These are phyloP conservation scores for Bombus polaris DNA, from an alignment of 1,140 invertebrate species.

Conservation along the genomic window DNA sequence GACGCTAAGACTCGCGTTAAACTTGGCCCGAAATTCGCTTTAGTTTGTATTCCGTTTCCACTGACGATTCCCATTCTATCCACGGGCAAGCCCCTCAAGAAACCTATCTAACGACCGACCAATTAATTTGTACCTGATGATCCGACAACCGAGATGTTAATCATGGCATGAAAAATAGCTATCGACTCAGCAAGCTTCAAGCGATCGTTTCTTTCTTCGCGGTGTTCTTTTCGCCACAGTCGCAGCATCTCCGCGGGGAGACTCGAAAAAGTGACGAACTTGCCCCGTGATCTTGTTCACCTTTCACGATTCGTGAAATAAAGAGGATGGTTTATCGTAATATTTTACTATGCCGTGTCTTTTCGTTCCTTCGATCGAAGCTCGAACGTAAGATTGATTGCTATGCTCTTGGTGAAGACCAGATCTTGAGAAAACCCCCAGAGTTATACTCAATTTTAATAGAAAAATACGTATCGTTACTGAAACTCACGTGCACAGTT, in stretches of 20 bases:
- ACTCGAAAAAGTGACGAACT: neutral
- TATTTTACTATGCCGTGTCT: neutral
- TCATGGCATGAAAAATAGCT: neutral
- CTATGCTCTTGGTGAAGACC: no score
- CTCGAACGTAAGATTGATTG: neutral
- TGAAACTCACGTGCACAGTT: no score
- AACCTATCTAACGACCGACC: neutral
- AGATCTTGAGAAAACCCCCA: no score
- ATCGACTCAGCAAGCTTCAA: neutral
- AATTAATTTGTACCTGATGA: constrained; percentile 20
- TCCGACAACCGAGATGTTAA: neutral
- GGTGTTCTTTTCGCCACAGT: neutral
- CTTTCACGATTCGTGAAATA: neutral
- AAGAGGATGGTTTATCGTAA: neutral
- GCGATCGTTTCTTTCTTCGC: neutral
- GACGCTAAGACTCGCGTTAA: neutral
- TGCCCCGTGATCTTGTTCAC: neutral
- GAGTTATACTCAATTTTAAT: no score
- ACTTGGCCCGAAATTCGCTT: constrained; percentile 6
- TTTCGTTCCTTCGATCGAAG: neutral
- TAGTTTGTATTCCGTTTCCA: neutral
- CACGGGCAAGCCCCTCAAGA: neutral
- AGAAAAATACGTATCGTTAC: no score
- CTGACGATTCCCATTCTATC: neutral
- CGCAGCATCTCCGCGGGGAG: accelerated